Evolutionary conservation across 2,797 vertebrate genomes (phyloP).

Genomic region (Myotis vivesi): DNA sequence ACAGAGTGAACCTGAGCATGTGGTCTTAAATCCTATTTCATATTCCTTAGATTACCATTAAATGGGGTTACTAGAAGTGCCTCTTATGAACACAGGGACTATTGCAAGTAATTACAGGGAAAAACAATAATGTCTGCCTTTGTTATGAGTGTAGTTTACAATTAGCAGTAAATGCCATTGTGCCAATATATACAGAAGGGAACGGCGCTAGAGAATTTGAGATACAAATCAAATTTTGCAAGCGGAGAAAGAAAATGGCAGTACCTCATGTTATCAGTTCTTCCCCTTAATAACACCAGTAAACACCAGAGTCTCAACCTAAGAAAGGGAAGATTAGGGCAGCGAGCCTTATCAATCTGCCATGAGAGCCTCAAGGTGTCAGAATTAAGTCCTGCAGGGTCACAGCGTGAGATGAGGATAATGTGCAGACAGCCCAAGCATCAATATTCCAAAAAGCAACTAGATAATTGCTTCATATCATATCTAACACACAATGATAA

Average conservation of each 20-base stretch:
- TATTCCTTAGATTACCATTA: slow-evolving; percentile 52
- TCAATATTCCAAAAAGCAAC: slow-evolving; percentile 52
- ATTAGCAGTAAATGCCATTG: slow-evolving; percentile 49
- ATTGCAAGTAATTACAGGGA: slow-evolving; percentile 63
- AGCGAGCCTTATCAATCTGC: slow-evolving; percentile 60
- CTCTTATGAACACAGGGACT: slow-evolving; percentile 51
- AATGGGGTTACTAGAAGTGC: slow-evolving; percentile 51
- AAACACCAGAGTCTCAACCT: slow-evolving; percentile 62
- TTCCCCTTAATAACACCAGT: slow-evolving; percentile 49
- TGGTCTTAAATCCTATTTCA: slow-evolving; percentile 39
- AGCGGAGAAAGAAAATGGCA: slow-evolving; percentile 50
- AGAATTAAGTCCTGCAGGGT: slow-evolving; percentile 67
- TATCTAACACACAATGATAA: slow-evolving; percentile 26
- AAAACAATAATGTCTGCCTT: slow-evolving; percentile 69
- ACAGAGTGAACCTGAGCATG: background rate
- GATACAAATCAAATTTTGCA: slow-evolving; percentile 63
- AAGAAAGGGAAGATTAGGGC: slow-evolving; percentile 69
- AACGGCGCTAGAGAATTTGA: slow-evolving; percentile 59
- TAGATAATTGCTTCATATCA: slow-evolving; percentile 58
- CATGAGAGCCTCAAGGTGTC: slow-evolving; percentile 44
- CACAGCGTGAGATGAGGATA: slow-evolving; percentile 48
- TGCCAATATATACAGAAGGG: slow-evolving; percentile 10
- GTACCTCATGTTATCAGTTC: slow-evolving; percentile 65
- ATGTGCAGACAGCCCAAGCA: slow-evolving; percentile 32
- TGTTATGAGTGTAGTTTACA: slow-evolving; percentile 67